Base-by-base conservation (phyloP, 2,797 vertebrate species). In the Sebastes cheni region DNA sequence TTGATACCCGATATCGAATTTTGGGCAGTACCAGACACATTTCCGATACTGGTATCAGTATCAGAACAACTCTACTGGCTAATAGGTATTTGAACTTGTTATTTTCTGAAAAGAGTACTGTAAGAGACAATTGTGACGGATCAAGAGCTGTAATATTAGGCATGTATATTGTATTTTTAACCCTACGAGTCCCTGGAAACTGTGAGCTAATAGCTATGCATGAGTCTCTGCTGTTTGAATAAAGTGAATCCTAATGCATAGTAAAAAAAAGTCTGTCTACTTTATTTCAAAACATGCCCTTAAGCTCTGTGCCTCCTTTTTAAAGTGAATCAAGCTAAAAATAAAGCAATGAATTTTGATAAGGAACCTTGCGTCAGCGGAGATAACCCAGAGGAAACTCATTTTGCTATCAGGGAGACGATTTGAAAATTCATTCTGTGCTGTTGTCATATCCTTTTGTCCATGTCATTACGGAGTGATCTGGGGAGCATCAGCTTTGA, bases 291-390 rank as follows among this genome's bases (percentile, higher is more conserved):
- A 93, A 93, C 74, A 87, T 88, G 71, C 80, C 89, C 74, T 87
- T 78, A 87, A 91, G 91, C 84, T 79, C 72, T 70, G 59, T 34
- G 82, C 61, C 70, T 89, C 80, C 74, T 76, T 87, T 89, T 93
- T 78, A 86, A 87, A 90, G 83, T 74, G 73, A 92, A 92, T 91
- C 87, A 82, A 86, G 79, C 86, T 90, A 87, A 93, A 92, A 93
- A 92, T 88, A 91, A 88, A 81, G 83, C 87, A 89, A 91, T 88
- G 85, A 91, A 91, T 92, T 93, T 85, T 91, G 92, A 94, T 95
- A 92, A 90, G 87, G 86, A 93, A 89, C 86, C 81, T 71, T 81
- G 84, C 76, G 79, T 92, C 84, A 90, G 91, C 77, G 56, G 84
- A 86, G 92, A 93, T 93, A 94, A 93, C 89, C 92, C 84, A 87